These are phyloP conservation scores for Esox masquinongy DNA, from an alignment of 2,797 vertebrate species.

Conservation along the genomic window DNA sequence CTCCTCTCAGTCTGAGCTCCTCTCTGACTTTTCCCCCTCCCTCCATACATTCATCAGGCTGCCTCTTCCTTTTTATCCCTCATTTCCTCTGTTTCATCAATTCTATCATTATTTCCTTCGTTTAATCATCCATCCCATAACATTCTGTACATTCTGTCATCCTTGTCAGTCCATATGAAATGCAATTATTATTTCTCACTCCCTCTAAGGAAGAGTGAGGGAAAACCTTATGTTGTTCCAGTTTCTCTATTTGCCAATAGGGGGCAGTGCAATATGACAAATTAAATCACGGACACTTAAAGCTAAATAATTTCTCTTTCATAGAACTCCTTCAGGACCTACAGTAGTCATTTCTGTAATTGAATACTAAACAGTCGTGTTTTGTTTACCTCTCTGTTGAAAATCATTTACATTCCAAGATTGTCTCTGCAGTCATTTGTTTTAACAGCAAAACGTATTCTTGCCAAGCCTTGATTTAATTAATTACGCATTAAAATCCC, in stretches of 20 bases:
- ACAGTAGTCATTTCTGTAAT: background rate
- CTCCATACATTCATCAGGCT: conserved; percentile 3
- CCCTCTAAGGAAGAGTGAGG: no score
- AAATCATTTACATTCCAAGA: conserved; percentile 20
- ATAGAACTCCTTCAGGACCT: background rate
- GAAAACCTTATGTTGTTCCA: background rate
- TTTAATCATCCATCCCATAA: no score
- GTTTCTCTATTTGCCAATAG: background rate
- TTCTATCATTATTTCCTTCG: no score
- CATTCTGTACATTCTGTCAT: background rate
- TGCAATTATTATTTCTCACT: no score
- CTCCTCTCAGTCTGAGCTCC: background rate
- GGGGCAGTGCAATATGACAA: conserved; percentile 2
- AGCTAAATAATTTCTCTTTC: background rate
- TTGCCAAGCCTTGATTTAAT: conserved; percentile 25
- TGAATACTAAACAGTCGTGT: background rate
- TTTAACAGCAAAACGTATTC: conserved; percentile 26
- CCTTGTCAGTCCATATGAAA: background rate
- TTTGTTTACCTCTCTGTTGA: conserved; percentile 26
- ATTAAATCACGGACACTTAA: conserved; percentile 26
- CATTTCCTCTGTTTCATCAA: background rate
- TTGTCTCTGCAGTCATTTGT: background rate
- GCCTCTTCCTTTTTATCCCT: background rate
- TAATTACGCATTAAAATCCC: background rate
- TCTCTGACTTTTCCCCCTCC: background rate